phyloP scores from a whole-genome alignment of 2,113 vertebrate species.

The Colaptes auratus region DNA sequence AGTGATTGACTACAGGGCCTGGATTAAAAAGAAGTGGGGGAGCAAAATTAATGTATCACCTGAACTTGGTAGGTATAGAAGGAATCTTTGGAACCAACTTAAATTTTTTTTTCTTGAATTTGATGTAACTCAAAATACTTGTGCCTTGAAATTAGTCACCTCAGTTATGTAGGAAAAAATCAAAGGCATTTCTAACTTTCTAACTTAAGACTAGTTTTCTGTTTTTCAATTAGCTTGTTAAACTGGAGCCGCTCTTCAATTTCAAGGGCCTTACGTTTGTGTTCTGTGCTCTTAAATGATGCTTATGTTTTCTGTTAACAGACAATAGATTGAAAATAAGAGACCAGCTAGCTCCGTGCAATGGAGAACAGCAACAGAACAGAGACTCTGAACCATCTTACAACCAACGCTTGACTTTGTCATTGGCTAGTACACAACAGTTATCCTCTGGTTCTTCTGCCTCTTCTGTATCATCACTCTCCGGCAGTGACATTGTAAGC shows the following conservation, averaged over 20 bases:
- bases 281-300: constrained; percentile 20
- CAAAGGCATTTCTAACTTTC: neutral
- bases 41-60: constrained; percentile 65
- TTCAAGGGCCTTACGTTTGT: neutral
- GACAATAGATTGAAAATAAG: constrained; percentile 75
- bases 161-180: neutral
- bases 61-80: constrained; percentile 74
- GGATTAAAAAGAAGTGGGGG: constrained; percentile 93
- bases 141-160: constrained; percentile 2
- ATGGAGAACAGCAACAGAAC: constrained; percentile 74
- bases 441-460: constrained; percentile 84
- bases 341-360: constrained; percentile 65
- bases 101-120: neutral
- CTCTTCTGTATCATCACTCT: constrained; percentile 91
- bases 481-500: constrained; percentile 94
- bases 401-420: constrained; percentile 85
- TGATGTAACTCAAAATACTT: constrained; percentile 5
- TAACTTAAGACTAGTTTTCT: neutral
- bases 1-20: constrained; percentile 94
- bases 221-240: constrained; percentile 6
- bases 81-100: neutral
- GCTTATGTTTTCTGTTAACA: constrained; percentile 37
- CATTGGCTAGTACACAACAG: constrained; percentile 87
- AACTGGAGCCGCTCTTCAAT: neutral
- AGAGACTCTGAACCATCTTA: constrained; percentile 80